These are phyloP conservation scores for Drosophila tanythrix DNA, from an alignment of 2,888 invertebrate species.

Conservation along the genomic window DNA sequence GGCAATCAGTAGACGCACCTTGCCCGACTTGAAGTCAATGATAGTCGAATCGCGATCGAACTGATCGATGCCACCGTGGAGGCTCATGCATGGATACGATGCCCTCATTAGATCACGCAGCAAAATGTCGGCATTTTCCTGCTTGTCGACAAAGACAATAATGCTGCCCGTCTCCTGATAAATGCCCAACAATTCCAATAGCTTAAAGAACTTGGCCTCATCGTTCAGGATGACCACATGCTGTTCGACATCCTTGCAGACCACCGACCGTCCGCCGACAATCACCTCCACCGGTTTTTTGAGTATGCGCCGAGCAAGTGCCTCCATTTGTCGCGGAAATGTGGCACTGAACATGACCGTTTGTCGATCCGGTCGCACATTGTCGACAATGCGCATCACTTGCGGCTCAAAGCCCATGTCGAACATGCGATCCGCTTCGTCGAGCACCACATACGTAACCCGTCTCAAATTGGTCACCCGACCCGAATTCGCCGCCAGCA, in stretches of 20 bases:
- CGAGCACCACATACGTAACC: constrained; percentile 98
- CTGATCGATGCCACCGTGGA: constrained; percentile 99
- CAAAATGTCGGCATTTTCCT: constrained; percentile 97
- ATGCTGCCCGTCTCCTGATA: constrained; percentile 96
- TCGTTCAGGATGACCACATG: constrained; percentile 97
- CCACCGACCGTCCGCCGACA: constrained; percentile 98
- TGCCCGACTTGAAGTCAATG: constrained; percentile 97
- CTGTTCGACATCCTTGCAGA: constrained; percentile 99
- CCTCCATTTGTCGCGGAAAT: constrained; percentile 99
- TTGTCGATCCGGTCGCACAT: constrained; percentile 97
- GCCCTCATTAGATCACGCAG: constrained; percentile 98
- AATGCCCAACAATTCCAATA: constrained; percentile 97
- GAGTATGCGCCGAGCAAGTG: constrained; percentile 95
- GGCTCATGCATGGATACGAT: constrained; percentile 97
- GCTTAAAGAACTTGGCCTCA: constrained; percentile 98
- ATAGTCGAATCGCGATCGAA: constrained; percentile 99
- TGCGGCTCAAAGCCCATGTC: constrained; percentile 98
- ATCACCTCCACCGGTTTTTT: constrained; percentile 98
- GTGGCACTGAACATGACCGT: constrained; percentile 99
- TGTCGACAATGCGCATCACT: constrained; percentile 97
- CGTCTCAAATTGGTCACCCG: constrained; percentile 98
- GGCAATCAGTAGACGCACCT: constrained; percentile 96
- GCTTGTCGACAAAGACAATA: constrained; percentile 99
- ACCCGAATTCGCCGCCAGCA: constrained; percentile 99
- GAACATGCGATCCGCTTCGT: constrained; percentile 99